Evolutionary conservation across 2,797 vertebrate species (phyloP).

Genomic region (Scolopax rusticola): DNA sequence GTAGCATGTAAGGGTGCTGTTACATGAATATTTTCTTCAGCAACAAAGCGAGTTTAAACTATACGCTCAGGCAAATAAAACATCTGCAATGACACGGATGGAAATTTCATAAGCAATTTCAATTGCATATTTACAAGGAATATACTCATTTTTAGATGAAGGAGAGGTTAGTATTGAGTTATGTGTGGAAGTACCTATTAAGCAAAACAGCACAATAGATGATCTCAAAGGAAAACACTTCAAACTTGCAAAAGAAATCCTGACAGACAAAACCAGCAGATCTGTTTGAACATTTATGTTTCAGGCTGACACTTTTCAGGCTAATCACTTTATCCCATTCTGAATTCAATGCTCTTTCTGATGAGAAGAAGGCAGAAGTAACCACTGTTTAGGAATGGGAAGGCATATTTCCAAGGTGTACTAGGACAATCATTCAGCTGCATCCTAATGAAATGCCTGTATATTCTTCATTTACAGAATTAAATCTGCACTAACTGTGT

Average conservation of each 20-base stretch:
- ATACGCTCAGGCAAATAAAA: conserved; percentile 8
- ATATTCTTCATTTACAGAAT: not conserved
- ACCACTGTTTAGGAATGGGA: not conserved
- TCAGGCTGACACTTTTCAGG: not conserved
- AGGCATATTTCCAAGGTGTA: not conserved
- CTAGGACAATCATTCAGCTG: not conserved
- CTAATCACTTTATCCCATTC: not conserved
- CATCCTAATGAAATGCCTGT: not conserved
- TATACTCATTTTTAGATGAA: not conserved
- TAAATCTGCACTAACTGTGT: not conserved
- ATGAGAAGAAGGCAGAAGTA: not conserved
- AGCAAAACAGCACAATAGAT: not conserved
- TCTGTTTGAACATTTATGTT: not conserved
- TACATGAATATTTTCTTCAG: not conserved
- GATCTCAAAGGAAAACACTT: conserved; percentile 12
- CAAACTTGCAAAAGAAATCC: not conserved
- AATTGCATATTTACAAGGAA: not conserved
- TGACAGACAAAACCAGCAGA: not conserved
- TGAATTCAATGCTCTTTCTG: not conserved
- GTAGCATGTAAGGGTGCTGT: not conserved
- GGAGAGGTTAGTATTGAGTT: not conserved
- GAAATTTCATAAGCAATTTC: conserved; percentile 11
- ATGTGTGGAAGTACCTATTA: conserved; percentile 7
- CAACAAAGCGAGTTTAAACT: conserved; percentile 5
- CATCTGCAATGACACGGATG: not conserved